A percentile compares a stretch with the other conserved stretches of the same genome.
Conservation (phyloP, 35 echinoderm and acorn worm genomes). For the Holothuria glaberrima region DNA sequence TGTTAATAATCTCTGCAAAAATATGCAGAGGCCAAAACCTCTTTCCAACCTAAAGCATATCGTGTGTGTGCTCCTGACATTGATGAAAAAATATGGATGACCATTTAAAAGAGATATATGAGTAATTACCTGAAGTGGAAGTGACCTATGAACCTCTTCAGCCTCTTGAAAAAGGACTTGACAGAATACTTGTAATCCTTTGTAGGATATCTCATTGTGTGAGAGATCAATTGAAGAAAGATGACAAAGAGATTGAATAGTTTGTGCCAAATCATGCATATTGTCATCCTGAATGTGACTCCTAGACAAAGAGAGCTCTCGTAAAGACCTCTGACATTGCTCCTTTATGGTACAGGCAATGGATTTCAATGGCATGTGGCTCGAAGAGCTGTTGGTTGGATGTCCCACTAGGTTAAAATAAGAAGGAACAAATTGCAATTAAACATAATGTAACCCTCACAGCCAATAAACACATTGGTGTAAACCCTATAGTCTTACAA, state of each 20-base stretch:
- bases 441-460: too few species aligned
- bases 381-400: neutral
- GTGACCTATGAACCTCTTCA: neutral
- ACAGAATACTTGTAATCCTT: conserved; percentile 14
- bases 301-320: neutral
- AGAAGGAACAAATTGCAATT: neutral
- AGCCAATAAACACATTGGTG: too few species aligned
- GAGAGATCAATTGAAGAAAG: conserved; percentile 5
- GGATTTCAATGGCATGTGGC: neutral
- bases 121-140: neutral
- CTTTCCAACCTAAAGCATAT: too few species aligned
- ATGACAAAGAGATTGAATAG: neutral
- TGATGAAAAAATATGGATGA: too few species aligned
- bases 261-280: conserved; percentile 7
- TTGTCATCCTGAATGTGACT: neutral
- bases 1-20: too few species aligned
- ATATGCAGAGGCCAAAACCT: too few species aligned
- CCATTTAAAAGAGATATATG: too few species aligned
- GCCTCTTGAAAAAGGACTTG: conserved; percentile 23
- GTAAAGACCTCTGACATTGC: neutral
- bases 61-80: too few species aligned
- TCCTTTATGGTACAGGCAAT: neutral
- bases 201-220: neutral
- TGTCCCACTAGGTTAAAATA: neutral
- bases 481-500: too few species aligned